phyloP scores from a whole-genome alignment of 2,797 vertebrate species.

The Sebastes cheni region DNA sequence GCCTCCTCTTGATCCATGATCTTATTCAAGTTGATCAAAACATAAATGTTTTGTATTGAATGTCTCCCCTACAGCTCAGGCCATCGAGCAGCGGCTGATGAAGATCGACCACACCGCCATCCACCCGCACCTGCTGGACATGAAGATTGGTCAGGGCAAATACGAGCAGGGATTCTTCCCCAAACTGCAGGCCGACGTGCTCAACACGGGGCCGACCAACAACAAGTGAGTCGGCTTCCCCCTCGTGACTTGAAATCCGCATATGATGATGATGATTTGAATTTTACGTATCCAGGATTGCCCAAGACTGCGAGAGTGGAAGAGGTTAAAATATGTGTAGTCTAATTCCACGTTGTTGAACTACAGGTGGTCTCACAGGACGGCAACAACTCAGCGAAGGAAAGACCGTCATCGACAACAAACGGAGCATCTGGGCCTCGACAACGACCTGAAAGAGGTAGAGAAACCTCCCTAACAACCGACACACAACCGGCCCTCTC shows the following conservation, averaged over 20 bases:
- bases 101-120: slow-evolving; percentile 95
- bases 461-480: not conserved
- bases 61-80: slow-evolving; percentile 81
- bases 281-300: too few species aligned
- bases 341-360: not conserved
- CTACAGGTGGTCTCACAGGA: slow-evolving; percentile 89
- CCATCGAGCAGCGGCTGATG: slow-evolving; percentile 90
- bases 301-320: too few species aligned
- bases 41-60: not conserved
- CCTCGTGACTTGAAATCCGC: not conserved
- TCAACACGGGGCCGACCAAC: slow-evolving; percentile 86
- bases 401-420: slow-evolving; percentile 88
- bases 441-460: slow-evolving; percentile 90
- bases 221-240: slow-evolving; percentile 87
- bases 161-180: slow-evolving; percentile 94
- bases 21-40: too few species aligned
- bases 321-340: not conserved
- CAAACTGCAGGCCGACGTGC: slow-evolving; percentile 89
- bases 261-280: too few species aligned
- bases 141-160: slow-evolving; percentile 96
- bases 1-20: not conserved
- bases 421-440: slow-evolving; percentile 85
- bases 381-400: slow-evolving; percentile 82
- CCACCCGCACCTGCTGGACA: slow-evolving; percentile 93
- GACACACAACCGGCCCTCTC: not conserved